Base-by-base conservation (phyloP, 2,113 vertebrate species). In the Rhinolophus ferrumequinum region DNA sequence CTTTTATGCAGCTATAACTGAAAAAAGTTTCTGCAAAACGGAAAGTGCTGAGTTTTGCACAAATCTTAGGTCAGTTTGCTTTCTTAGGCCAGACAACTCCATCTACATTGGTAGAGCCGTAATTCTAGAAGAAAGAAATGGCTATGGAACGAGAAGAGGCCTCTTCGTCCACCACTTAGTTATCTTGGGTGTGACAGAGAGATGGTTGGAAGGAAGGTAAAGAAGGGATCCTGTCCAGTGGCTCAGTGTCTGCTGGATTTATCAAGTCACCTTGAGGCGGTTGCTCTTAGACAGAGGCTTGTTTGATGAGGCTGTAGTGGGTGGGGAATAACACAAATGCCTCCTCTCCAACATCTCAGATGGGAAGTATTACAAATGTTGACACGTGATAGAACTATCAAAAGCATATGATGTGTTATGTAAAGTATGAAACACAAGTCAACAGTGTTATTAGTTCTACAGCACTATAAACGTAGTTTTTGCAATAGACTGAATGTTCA, bases 21-120 rank as follows among this genome's bases (percentile, higher is more conserved):
- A 81, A 93, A 84, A 81, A 84, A 54, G 1, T 82, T 97, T 82
- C 92, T 96, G 54, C 56, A 54, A 94, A 96, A 87, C 87, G 76
- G 79, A 95, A 97, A 96, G 64, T 95, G 92, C 79, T 92, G 77
- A 92, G 64, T 62, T 92, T 93, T 90, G 84, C 83, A 95, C n/a
- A 97, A 95, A 87, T 88, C 66, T 89, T 91, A 60, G 75, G 97
- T 96, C 87, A 88, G 38, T 95, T 90, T 64, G 50, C 79, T 80
- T 89, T 92, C 83, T 92, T 88, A 67, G 35, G 64, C 52, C 80
- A 87, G 35, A 92, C 21, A 70, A 80, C 35, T 91, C 30, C 73
- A 44, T 77, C 44, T 86, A 52, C 35, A 56, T 3, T 0, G 14
- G n/a, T 88, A n/a, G 60, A 75, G 33, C 28, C n/a, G 21, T 38